Evolutionary conservation across 2,797 vertebrate species (phyloP).

Genomic region (Propithecus perrieri): DNA sequence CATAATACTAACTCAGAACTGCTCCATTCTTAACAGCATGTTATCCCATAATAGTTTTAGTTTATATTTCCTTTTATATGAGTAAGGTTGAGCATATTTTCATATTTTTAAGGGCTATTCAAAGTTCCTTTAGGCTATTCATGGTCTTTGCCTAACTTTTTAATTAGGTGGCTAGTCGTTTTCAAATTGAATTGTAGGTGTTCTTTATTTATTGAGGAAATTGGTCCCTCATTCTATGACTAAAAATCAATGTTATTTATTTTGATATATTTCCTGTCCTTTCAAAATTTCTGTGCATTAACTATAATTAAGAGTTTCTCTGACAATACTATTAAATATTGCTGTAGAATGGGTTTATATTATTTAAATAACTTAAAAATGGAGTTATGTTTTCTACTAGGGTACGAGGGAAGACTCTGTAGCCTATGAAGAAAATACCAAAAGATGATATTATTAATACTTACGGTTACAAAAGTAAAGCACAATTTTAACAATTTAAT

Average conservation of each 20-base stretch:
- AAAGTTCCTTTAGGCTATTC: slow-evolving; percentile 40
- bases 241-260: slow-evolving; percentile 38
- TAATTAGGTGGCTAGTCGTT: neutral
- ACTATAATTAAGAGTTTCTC: neutral
- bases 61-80: slow-evolving; percentile 35
- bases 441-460: neutral
- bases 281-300: slow-evolving; percentile 29
- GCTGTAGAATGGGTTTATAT: neutral
- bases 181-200: neutral
- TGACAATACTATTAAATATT: slow-evolving; percentile 34
- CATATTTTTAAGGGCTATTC: slow-evolving; percentile 34
- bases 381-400: neutral
- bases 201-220: slow-evolving; percentile 25
- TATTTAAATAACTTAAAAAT: slow-evolving; percentile 53
- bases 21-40: slow-evolving; percentile 8
- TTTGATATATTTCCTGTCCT: slow-evolving; percentile 38
- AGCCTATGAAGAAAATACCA: neutral
- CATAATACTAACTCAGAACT: neutral
- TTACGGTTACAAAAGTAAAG: slow-evolving; percentile 29
- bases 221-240: neutral
- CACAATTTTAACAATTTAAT: slow-evolving; percentile 35
- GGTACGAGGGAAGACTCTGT: neutral
- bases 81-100: neutral
- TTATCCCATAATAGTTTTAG: neutral
- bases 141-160: slow-evolving; percentile 30